Conservation (phyloP, 1,140 invertebrate genomes). For the Mizuhopecten yessoensis region DNA sequence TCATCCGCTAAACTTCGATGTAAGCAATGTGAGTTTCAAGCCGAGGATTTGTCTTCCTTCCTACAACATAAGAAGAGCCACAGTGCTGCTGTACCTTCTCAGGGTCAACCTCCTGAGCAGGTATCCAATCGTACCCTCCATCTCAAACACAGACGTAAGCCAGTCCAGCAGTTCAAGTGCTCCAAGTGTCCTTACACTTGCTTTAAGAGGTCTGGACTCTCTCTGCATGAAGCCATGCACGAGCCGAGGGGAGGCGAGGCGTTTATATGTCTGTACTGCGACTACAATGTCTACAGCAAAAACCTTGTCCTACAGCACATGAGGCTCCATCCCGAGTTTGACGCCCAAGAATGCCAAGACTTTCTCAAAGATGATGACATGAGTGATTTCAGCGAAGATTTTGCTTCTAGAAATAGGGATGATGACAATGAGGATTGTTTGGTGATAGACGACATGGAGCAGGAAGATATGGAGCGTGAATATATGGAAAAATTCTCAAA, state of each 20-base stretch:
- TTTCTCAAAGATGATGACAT: conserved; percentile 61
- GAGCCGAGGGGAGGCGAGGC: conserved; percentile 64
- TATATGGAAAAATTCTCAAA: neutral
- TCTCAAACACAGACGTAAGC: conserved; percentile 77
- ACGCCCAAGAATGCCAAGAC: conserved; percentile 71
- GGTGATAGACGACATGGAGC: conserved; percentile 39
- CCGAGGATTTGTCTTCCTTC: conserved; percentile 75
- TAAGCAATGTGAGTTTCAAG: conserved; percentile 76
- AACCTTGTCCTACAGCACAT: conserved; percentile 75
- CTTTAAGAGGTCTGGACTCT: conserved; percentile 70
- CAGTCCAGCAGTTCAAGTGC: conserved; percentile 76
- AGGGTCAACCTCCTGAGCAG: conserved; percentile 50
- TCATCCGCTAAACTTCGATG: conserved; percentile 74
- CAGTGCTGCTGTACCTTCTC: conserved; percentile 43
- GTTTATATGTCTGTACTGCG: conserved; percentile 76
- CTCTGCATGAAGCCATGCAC: conserved; percentile 76
- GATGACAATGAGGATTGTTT: conserved; percentile 49
- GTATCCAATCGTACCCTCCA: conserved; percentile 70
- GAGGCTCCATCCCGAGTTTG: conserved; percentile 75
- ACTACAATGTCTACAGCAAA: conserved; percentile 71
- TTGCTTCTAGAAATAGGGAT: conserved; percentile 61
- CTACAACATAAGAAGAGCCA: conserved; percentile 77
- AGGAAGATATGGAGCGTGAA: conserved; percentile 38
- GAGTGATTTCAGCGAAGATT: conserved; percentile 44
- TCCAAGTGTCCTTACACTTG: conserved; percentile 75